A percentile compares a stretch with the other conserved stretches of the same genome.
Evolutionary conservation across 1,140 invertebrate genomes (phyloP).

Genomic region (Drosophila melanica): DNA sequence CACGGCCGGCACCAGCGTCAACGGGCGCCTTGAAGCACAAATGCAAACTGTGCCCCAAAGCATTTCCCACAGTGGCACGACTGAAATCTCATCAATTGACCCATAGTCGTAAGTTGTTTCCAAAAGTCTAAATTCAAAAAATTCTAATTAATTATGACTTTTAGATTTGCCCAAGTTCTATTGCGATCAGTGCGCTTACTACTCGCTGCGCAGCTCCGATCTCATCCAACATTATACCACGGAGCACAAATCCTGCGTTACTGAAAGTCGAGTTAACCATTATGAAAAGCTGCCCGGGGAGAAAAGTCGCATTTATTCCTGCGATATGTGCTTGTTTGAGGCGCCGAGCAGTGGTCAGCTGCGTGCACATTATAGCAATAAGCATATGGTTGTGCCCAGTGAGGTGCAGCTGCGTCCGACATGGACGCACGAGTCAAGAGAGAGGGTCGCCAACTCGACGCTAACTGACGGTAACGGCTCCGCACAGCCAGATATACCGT

Average conservation of each 20-base stretch:
- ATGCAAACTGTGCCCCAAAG: constrained; percentile 60
- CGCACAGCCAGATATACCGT: constrained; percentile 31
- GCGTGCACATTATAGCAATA: constrained; percentile 54
- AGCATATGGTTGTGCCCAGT: constrained; percentile 56
- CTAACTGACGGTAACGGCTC: not conserved
- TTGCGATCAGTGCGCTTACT: constrained; percentile 72
- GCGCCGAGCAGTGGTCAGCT: constrained; percentile 42
- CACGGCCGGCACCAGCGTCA: constrained; percentile 20
- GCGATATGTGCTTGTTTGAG: constrained; percentile 77
- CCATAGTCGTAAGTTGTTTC: constrained; percentile 65
- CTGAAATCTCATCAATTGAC: constrained; percentile 77
- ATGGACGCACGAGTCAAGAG: constrained; percentile 25
- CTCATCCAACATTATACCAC: constrained; percentile 68
- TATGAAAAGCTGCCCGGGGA: constrained; percentile 8
- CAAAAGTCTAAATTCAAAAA: not conserved
- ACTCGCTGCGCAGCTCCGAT: constrained; percentile 69
- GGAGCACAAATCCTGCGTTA: constrained; percentile 45
- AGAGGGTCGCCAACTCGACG: constrained; percentile 2
- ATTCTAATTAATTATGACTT: not conserved
- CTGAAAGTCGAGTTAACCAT: constrained; percentile 3
- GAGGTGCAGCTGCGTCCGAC: constrained; percentile 73
- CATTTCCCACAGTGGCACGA: constrained; percentile 58
- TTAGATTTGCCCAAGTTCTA: constrained; percentile 78
- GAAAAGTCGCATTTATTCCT: constrained; percentile 46
- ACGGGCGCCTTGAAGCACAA: constrained; percentile 49